These are phyloP conservation scores for Stercorarius parasiticus DNA, from an alignment of 2,113 vertebrate species.

Conservation along the genomic window DNA sequence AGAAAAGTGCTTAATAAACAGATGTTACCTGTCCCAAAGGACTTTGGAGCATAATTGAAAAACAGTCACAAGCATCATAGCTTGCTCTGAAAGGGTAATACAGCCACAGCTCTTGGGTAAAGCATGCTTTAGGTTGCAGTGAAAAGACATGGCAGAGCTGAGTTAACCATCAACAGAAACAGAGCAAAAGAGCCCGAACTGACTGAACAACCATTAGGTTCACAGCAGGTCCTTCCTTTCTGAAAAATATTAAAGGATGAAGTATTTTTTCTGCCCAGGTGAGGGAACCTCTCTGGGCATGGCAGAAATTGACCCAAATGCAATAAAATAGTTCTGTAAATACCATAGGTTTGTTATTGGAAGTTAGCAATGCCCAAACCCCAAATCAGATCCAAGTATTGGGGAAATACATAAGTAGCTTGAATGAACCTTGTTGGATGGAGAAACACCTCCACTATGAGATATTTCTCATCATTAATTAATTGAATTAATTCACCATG, in stretches of 20 bases:
- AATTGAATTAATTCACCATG: too few relatives aligned
- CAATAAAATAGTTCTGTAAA: neutral
- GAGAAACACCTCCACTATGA: neutral
- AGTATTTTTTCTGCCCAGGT: neutral
- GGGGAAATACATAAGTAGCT: neutral
- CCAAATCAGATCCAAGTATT: neutral
- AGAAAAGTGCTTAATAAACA: neutral
- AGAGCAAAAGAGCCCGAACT: neutral
- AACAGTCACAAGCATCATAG: neutral
- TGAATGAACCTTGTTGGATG: neutral
- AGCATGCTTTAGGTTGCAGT: neutral
- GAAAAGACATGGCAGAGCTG: neutral
- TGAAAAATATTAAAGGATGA: neutral
- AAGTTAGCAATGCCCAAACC: neutral
- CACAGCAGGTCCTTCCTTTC: neutral
- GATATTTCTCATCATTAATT: too few relatives aligned
- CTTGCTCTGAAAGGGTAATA: neutral
- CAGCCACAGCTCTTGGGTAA: neutral
- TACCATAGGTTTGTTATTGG: neutral
- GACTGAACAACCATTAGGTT: neutral
- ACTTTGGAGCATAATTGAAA: neutral
- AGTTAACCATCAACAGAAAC: neutral
- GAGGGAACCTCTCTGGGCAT: neutral
- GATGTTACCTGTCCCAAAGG: neutral
- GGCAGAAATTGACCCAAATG: neutral